phyloP scores from a whole-genome alignment of 2,113 vertebrate genomes.

The Pycnonotus jocosus region DNA sequence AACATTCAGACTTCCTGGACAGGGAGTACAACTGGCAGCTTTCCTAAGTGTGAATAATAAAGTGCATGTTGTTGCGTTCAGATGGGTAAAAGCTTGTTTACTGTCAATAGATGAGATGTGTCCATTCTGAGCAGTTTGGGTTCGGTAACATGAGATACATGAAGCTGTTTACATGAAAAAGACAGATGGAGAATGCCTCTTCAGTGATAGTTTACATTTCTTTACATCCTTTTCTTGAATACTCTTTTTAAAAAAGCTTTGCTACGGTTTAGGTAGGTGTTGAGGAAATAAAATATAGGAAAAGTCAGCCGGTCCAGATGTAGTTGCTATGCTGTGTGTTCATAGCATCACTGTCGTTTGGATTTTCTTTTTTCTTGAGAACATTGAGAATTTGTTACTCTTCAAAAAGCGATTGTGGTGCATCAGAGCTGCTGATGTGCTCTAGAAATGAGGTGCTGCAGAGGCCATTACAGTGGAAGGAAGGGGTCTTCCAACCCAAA shows the following conservation, averaged over 20 bases:
- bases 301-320: background rate
- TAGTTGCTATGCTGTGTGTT: background rate
- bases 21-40: slow-evolving; percentile 67
- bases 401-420: background rate
- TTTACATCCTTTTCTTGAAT: background rate
- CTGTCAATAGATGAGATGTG: slow-evolving; percentile 25
- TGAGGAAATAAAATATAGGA: background rate
- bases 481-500: background rate
- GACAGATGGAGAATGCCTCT: background rate
- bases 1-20: slow-evolving; percentile 76
- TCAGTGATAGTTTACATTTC: background rate
- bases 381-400: background rate
- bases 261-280: background rate
- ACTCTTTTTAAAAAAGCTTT: background rate
- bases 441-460: background rate
- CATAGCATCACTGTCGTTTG: background rate
- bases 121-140: slow-evolving; percentile 16
- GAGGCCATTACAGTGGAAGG: background rate
- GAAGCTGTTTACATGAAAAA: background rate
- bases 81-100: slow-evolving; percentile 49
- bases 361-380: background rate
- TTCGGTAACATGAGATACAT: background rate
- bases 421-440: background rate
- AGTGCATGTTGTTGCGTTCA: slow-evolving; percentile 50
- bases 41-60: slow-evolving; percentile 71